Evolutionary conservation across 1,140 invertebrate species (phyloP).

Genomic region (Drosophila nebulosa): DNA sequence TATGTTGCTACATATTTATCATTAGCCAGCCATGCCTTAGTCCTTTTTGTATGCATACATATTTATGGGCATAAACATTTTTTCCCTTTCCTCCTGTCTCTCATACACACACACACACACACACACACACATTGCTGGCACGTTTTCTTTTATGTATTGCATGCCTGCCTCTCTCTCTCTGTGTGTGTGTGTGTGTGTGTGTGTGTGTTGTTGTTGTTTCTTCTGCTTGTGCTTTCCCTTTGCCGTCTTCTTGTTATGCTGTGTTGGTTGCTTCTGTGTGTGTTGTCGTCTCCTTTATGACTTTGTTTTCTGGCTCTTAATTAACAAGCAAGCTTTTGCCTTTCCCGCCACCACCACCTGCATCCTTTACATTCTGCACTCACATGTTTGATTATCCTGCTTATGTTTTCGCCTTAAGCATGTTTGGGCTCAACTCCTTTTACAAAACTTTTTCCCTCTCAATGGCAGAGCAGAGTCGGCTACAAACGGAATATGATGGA

Average conservation of each 20-base stretch:
- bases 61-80: constrained; percentile 8
- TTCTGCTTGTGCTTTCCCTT: not conserved
- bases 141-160: constrained; percentile 17
- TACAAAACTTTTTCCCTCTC: not conserved
- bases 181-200: not conserved
- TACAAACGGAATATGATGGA: constrained; percentile 6
- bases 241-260: constrained; percentile 8
- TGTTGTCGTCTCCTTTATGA: constrained; percentile 58
- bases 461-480: constrained; percentile 6
- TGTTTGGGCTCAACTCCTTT: not conserved
- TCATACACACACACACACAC: not conserved
- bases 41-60: not conserved
- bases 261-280: constrained; percentile 24
- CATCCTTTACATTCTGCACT: not conserved
- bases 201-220: constrained; percentile 1
- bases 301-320: constrained; percentile 73
- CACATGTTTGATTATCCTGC: constrained; percentile 59
- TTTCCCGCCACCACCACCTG: not conserved
- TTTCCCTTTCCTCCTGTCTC: not conserved
- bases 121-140: not conserved
- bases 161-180: constrained; percentile 11
- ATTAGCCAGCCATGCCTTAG: not conserved
- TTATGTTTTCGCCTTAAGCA: constrained; percentile 40
- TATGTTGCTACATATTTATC: constrained; percentile 9
- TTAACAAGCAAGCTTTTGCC: constrained; percentile 66